A percentile compares a stretch with the other conserved stretches of the same genome.
These are phyloP conservation scores for Stictonetta naevosa DNA, from an alignment of 2,113 vertebrate genomes.

Conservation along the genomic window DNA sequence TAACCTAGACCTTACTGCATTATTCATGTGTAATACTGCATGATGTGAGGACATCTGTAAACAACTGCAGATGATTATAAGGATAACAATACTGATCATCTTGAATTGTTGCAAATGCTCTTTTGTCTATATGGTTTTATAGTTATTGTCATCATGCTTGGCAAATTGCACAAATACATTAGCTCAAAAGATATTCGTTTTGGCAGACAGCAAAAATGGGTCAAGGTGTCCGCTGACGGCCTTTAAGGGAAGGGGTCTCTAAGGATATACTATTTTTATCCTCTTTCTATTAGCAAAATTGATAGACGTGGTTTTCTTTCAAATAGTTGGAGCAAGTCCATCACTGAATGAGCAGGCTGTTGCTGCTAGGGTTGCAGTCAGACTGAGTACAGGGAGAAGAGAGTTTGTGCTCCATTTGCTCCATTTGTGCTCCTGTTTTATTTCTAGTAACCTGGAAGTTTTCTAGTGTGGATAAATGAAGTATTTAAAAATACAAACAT, in stretches of 20 bases:
- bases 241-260: not conserved
- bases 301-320: not conserved
- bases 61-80: not conserved
- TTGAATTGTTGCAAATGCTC: not conserved
- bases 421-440: not conserved
- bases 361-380: not conserved
- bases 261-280: conserved; percentile 2
- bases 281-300: not conserved
- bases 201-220: conserved; percentile 1
- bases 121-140: not conserved
- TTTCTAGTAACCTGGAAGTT: not conserved
- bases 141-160: not conserved
- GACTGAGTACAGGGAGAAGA: not conserved
- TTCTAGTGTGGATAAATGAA: not conserved
- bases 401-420: no score
- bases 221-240: conserved; percentile 41
- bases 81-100: not conserved
- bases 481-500: not conserved
- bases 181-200: not conserved
- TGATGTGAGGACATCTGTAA: not conserved
- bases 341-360: not conserved
- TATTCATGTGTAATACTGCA: fast-evolving
- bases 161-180: not conserved
- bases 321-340: not conserved
- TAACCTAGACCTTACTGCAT: not conserved